Evolutionary conservation across 2,113 vertebrate species (phyloP).

Genomic region (Caranx melampygus): DNA sequence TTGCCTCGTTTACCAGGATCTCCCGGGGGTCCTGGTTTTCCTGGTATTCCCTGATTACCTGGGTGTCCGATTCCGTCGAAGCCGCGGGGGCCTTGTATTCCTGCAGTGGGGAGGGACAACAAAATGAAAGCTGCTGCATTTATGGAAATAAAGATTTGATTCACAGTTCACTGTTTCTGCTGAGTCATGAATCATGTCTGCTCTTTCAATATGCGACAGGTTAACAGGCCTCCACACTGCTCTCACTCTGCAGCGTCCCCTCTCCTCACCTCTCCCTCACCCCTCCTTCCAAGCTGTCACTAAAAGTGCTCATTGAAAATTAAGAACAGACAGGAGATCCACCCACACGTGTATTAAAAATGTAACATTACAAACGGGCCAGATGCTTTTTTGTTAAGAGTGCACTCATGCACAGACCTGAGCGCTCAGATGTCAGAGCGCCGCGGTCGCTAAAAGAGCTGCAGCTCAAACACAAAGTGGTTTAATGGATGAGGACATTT

Average conservation of each 20-base stretch:
- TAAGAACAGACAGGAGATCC: background rate
- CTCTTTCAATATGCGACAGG: background rate
- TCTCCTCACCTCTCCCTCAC: background rate
- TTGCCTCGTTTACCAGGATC: conserved; percentile 80
- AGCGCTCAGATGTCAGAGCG: conserved; percentile 21
- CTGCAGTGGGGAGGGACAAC: conserved; percentile 55
- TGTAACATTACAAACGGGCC: conserved; percentile 16
- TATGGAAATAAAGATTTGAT: background rate
- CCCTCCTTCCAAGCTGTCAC: background rate
- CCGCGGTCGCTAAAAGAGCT: background rate
- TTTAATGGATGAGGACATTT: conserved; percentile 9
- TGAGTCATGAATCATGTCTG: conserved; percentile 19
- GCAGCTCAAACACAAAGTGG: background rate
- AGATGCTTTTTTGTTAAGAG: conserved; percentile 18
- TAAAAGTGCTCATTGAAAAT: background rate
- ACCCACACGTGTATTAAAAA: conserved; percentile 23
- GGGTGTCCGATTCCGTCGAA: conserved; percentile 80
- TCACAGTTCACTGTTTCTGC: background rate
- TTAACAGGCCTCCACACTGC: conserved; percentile 1
- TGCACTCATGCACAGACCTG: background rate
- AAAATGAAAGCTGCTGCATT: background rate
- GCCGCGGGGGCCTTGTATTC: conserved; percentile 81
- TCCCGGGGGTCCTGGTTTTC: conserved; percentile 80
- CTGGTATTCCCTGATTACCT: conserved; percentile 81
- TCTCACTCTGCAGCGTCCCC: background rate